Evolutionary conservation across 2,797 vertebrate species (phyloP), one percentile per base, ranked within the genome.

Genomic region (Sebastes trivittatus): DNA sequence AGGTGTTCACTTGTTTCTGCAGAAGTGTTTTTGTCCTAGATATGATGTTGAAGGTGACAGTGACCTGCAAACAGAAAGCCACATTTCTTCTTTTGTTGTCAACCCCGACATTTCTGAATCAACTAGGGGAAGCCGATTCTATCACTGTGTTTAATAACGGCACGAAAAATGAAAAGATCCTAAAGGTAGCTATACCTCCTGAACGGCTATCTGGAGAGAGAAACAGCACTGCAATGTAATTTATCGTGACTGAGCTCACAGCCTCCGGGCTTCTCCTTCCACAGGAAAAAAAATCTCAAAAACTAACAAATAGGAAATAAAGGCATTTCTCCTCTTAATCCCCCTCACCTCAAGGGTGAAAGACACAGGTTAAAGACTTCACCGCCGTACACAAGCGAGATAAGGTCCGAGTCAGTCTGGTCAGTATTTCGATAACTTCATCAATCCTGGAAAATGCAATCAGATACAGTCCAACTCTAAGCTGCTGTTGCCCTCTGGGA

Each of bases 361-460:
- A 91, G 92, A 94, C 90, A 91, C 85, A 90, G 90, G 91, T 94
- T 94, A 94, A 95, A 86, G 90, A 95, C 94, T 95, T 94, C 90
- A 90, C 90, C 27, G 87, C 89, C 91, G 64, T 55, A 86, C 75
- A 89, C 86, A 72, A 89, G 88, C 56, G 66, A 89, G 92, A 94
- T 83, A 84, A 86, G 87, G 85, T 91, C 87, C 84, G 77, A 95
- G 91, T 92, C 85, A 66, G 85, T 87, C 86, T 88, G 93, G 94
- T 94, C 92, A 94, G 88, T 94, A 78, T 92, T 94, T 91, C 92
- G 88, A 91, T 94, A 94, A 94, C 92, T 94, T 95, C 95, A 95
- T 96, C 94, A 94, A 93, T 95, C 92, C 87, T 90, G 80, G 82
- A 88, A 90, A 94, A 95, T 92, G 91, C 94, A 95, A 96, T 95